Percentiles rank a stretch among this genome's conserved stretches.
phyloP scores from a whole-genome alignment of 2,113 vertebrate genomes.

The Cichladusa arquata region DNA sequence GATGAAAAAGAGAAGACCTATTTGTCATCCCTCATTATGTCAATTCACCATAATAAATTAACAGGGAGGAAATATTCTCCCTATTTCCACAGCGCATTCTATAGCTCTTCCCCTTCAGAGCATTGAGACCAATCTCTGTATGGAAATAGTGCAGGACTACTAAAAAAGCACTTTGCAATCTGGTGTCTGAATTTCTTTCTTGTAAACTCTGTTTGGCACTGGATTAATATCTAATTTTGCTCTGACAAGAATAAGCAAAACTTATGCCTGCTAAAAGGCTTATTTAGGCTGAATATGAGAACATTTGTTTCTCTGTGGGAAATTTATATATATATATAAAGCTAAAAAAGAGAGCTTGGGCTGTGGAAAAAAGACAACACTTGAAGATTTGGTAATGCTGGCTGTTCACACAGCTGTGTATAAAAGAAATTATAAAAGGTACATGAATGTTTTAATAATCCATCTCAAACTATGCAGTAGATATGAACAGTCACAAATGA shows the following conservation, averaged over 20 bases:
- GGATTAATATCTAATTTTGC: constrained; percentile 67
- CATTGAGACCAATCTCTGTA: background rate
- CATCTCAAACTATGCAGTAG: constrained; percentile 1
- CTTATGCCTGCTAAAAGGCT: constrained; percentile 45
- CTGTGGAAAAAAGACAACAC: background rate
- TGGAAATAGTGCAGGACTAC: constrained; percentile 19
- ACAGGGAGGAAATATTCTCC: constrained; percentile 30
- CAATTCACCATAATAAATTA: constrained; percentile 66
- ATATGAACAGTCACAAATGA: background rate
- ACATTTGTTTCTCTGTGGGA: constrained; percentile 13
- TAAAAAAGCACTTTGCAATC: constrained; percentile 44
- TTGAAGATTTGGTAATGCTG: background rate
- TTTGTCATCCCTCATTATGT: constrained; percentile 67
- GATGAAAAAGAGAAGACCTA: constrained; percentile 36
- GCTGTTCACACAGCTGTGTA: background rate
- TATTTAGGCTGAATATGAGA: constrained; percentile 45
- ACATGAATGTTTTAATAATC: constrained; percentile 6
- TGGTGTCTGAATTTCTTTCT: constrained; percentile 48
- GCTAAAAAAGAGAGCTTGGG: background rate
- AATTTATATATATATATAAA: background rate
- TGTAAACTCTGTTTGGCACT: constrained; percentile 49
- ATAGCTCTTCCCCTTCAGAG: background rate
- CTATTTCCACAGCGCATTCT: background rate
- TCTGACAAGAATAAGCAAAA: constrained; percentile 65
- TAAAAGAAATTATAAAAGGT: background rate